These are phyloP conservation scores for Turritopsis rubra DNA, from an alignment of 30 jellyfish, hydroid and myxozoan genomes.

Conservation along the genomic window DNA sequence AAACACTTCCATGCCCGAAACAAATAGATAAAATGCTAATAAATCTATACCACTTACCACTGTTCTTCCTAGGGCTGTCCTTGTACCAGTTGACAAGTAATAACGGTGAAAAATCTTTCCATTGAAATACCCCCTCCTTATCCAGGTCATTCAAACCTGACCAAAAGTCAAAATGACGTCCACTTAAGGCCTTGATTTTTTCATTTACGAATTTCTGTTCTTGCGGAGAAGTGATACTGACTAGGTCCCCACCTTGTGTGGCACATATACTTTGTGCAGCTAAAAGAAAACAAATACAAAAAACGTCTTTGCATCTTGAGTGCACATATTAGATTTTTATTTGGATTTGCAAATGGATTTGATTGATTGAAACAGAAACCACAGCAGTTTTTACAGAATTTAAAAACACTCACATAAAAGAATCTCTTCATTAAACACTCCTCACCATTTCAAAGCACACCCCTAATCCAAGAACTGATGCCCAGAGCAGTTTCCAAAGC, in stretches of 20 bases:
- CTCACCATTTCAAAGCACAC: too few relatives aligned
- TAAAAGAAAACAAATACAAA: conserved; percentile 11
- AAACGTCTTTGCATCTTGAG: too few relatives aligned
- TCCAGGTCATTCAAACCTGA: conserved; percentile 78
- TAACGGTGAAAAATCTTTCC: conserved; percentile 87
- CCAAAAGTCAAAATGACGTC: conserved; percentile 53
- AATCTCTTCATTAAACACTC: too few relatives aligned
- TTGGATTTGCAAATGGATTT: too few relatives aligned
- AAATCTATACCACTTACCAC: conserved; percentile 21
- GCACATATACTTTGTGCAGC: conserved; percentile 87
- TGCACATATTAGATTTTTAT: too few relatives aligned
- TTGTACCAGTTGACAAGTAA: conserved; percentile 52
- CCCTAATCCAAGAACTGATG: too few relatives aligned
- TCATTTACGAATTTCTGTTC: conserved; percentile 39
- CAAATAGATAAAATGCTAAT: background rate
- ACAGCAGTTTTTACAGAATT: too few relatives aligned
- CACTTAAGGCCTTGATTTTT: conserved; percentile 5
- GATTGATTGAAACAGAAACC: too few relatives aligned
- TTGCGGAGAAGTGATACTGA: conserved; percentile 49
- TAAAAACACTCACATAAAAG: too few relatives aligned
- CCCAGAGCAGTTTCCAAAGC: too few relatives aligned
- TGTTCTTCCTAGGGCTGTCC: conserved; percentile 30
- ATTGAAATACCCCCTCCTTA: conserved; percentile 26
- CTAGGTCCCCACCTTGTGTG: conserved; percentile 61
- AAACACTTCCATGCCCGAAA: too few relatives aligned